Percentiles rank a stretch among this genome's conserved stretches.
These are phyloP conservation scores for Bedellia somnulentella DNA, from an alignment of 2,888 invertebrate species.

Conservation along the genomic window DNA sequence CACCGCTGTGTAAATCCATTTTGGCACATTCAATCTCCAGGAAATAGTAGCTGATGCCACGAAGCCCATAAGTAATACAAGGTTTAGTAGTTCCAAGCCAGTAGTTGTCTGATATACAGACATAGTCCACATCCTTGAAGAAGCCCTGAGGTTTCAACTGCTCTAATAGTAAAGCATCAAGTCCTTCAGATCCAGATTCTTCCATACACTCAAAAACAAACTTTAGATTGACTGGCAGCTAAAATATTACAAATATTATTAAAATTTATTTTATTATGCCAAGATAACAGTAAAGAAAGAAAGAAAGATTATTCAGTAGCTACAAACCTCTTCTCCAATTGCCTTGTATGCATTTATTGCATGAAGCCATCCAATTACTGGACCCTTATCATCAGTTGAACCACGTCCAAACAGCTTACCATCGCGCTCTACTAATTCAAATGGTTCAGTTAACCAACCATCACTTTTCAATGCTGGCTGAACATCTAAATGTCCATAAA, in stretches of 20 bases:
- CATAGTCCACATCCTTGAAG: constrained; percentile 83
- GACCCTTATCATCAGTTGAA: constrained; percentile 91
- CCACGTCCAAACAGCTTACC: constrained; percentile 91
- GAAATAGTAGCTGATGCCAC: constrained; percentile 91
- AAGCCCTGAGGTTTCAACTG: constrained; percentile 67
- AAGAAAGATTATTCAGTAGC: no score
- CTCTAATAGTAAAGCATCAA: constrained; percentile 77
- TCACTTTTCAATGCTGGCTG: constrained; percentile 92
- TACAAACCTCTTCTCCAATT: no score
- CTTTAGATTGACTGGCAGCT: constrained; percentile 76
- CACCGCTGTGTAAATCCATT: constrained; percentile 95
- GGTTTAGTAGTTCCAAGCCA: constrained; percentile 98
- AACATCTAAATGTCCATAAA: constrained; percentile 98
- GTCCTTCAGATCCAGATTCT: constrained; percentile 94
- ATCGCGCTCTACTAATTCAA: constrained; percentile 83
- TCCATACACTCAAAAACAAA: constrained; percentile 99
- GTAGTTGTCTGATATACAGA: constrained; percentile 98
- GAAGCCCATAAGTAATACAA: constrained; percentile 93
- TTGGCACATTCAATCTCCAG: constrained; percentile 84
- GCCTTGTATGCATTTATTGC: constrained; percentile 86
- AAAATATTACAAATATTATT: constrained; percentile 3
- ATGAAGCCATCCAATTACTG: constrained; percentile 95
- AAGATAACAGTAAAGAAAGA: no score
- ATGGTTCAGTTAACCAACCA: constrained; percentile 96
- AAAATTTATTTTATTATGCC: no score